Base-by-base conservation (phyloP, 2,797 vertebrate species). In the Hirundo rustica region DNA sequence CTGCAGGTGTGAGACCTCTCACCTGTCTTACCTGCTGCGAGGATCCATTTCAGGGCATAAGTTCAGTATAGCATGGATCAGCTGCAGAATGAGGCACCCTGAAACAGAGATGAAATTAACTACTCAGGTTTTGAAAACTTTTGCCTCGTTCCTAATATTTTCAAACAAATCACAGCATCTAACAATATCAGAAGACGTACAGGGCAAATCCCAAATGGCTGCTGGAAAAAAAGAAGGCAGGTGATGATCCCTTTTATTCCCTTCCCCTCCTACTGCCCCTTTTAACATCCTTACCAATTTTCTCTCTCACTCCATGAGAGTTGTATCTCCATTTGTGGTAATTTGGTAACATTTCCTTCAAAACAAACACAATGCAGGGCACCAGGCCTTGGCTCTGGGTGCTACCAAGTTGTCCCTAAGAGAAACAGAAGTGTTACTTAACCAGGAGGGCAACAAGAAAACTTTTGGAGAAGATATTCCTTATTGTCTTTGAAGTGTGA, bases 321-420 rank as follows among this genome's bases (percentile, higher is more conserved):
- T 99, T 99, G 70, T 99, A 99, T 70, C 99, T 99, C 99, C 99
- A 99, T 93, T 99, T 99, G 94, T 99, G 99, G 91, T 99, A 99
- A 4, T 99, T 99, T 42, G 99, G 99, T 91, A 99, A 98, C 99
- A 99, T 99, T 96, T 99, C 99, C 96, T 99, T 99, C 44, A 99
- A 96, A 76, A 99, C 99, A 90, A 99, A 99, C 88, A 99, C 98
- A 47, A 99, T 98, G 86, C 99, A 99, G 16, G 99, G 99, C 91
- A 99, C 98, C 53, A 99, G 97, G 14, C 99, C 99, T 97, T 98
- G 99, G 97, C 98, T 99, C 97, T 99, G 99, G 54, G 99, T 99
- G 96, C 98, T 99, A 82, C 99, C 99, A 40, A 99, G 98, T 83
- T 99, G 99, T 38, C 99, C 99, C 99, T 99, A 94, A 21, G 38